phyloP scores from a whole-genome alignment of 2,797 vertebrate species.

The Helostoma temminkii region DNA sequence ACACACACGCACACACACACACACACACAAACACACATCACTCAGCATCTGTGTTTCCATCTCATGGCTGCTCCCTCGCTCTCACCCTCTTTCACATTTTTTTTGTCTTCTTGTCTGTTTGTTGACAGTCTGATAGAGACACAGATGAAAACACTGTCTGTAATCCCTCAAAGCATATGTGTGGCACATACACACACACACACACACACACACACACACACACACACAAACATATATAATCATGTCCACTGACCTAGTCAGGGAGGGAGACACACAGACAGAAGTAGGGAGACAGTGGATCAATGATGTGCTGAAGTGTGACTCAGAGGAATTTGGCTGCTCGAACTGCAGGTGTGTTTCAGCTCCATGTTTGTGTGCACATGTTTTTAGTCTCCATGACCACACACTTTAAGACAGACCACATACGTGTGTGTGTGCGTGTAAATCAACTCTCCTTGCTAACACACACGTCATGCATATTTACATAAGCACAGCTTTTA shows the following conservation, averaged over 20 bases:
- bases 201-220: background rate
- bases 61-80: slow-evolving; percentile 14
- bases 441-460: slow-evolving; percentile 30
- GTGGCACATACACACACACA: slow-evolving; percentile 2
- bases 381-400: slow-evolving; percentile 5
- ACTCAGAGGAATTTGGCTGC: no score
- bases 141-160: slow-evolving; percentile 42
- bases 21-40: slow-evolving; percentile 4
- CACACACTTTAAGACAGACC: slow-evolving; percentile 7
- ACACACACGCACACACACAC: slow-evolving; percentile 18
- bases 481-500: slow-evolving; percentile 62
- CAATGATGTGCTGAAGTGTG: no score
- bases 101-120: slow-evolving; percentile 52
- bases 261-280: slow-evolving; percentile 5
- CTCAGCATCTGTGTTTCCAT: slow-evolving; percentile 29
- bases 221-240: slow-evolving; percentile 12
- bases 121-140: slow-evolving; percentile 57
- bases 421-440: slow-evolving; percentile 8
- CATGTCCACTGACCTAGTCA: slow-evolving; percentile 34
- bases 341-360: no score
- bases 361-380: slow-evolving; percentile 5
- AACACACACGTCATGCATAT: slow-evolving; percentile 61
- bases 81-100: slow-evolving; percentile 55
- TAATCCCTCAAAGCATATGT: slow-evolving; percentile 30
- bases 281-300: slow-evolving; percentile 3